phyloP scores from a whole-genome alignment of 30 jellyfish, hydroid and myxozoan genomes.

The Chrysaora quinquecirrha region DNA sequence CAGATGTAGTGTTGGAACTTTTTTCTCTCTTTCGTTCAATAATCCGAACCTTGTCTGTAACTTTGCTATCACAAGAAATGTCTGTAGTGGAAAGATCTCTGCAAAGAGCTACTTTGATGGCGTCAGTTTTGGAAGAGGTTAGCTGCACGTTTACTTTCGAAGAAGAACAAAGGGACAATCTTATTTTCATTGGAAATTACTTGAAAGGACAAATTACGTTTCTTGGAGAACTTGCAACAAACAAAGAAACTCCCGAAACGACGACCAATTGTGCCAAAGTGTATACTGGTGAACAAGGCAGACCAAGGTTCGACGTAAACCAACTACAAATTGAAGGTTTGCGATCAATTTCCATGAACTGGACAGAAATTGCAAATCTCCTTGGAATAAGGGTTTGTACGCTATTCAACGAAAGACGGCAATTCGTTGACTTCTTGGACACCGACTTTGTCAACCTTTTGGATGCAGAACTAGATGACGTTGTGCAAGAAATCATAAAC shows the following conservation, averaged over 20 bases:
- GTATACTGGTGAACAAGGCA: slow-evolving; percentile 48
- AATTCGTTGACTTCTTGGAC: neutral
- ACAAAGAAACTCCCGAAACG: neutral
- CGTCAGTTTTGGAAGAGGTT: slow-evolving; percentile 5
- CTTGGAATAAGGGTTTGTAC: slow-evolving; percentile 39
- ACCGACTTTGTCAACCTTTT: slow-evolving; percentile 3
- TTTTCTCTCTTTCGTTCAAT: slow-evolving; percentile 9
- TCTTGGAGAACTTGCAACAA: neutral
- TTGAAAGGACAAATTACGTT: neutral
- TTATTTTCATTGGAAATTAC: slow-evolving; percentile 3
- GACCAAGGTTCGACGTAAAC: slow-evolving; percentile 29
- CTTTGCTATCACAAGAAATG: too few species aligned
- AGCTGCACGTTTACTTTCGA: neutral
- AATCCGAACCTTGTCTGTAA: neutral
- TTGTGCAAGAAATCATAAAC: neutral
- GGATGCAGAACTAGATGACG: neutral
- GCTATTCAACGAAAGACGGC: slow-evolving; percentile 6
- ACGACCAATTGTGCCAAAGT: slow-evolving; percentile 29
- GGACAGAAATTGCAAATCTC: slow-evolving; percentile 41
- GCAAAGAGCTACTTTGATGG: slow-evolving; percentile 34
- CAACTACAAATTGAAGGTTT: slow-evolving; percentile 62
- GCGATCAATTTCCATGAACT: slow-evolving; percentile 53
- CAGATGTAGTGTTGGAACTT: neutral
- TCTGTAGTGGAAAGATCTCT: neutral
- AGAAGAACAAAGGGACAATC: slow-evolving; percentile 28